These are phyloP conservation scores for Resseliella maxima DNA, from an alignment of 2,888 invertebrate genomes.

Conservation along the genomic window DNA sequence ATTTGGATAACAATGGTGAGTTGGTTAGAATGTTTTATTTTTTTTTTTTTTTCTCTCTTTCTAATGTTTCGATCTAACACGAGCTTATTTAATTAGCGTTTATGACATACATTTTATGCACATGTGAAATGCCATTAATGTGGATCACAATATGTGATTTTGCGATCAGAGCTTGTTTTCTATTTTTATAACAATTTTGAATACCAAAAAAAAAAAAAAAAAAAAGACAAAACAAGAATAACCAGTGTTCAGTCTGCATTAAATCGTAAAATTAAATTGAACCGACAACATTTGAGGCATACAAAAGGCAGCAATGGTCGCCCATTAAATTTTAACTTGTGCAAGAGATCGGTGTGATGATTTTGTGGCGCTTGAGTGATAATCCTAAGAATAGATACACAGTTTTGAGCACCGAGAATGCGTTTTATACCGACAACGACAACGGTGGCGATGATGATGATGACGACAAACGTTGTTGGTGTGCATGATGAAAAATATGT, in stretches of 20 bases:
- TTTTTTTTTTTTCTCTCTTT: neutral
- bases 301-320: too few species aligned
- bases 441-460: too few species aligned
- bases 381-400: neutral
- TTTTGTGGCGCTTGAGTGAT: neutral
- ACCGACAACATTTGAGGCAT: too few species aligned
- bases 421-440: too few species aligned
- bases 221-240: neutral
- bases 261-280: constrained; percentile 46
- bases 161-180: neutral
- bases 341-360: neutral
- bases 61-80: neutral
- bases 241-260: neutral
- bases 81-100: neutral
- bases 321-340: neutral
- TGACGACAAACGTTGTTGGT: too few species aligned
- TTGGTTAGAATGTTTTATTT: too few species aligned
- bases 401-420: too few species aligned
- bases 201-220: too few species aligned
- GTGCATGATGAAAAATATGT: neutral
- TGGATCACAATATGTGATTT: neutral
- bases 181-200: neutral
- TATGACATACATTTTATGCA: constrained; percentile 26
- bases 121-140: constrained; percentile 14
- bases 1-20: neutral